Percentiles rank a stretch among this genome's conserved stretches.
These are phyloP conservation scores for Malurus alboscapulatus DNA, from an alignment of 2,113 vertebrate genomes.

Conservation along the genomic window DNA sequence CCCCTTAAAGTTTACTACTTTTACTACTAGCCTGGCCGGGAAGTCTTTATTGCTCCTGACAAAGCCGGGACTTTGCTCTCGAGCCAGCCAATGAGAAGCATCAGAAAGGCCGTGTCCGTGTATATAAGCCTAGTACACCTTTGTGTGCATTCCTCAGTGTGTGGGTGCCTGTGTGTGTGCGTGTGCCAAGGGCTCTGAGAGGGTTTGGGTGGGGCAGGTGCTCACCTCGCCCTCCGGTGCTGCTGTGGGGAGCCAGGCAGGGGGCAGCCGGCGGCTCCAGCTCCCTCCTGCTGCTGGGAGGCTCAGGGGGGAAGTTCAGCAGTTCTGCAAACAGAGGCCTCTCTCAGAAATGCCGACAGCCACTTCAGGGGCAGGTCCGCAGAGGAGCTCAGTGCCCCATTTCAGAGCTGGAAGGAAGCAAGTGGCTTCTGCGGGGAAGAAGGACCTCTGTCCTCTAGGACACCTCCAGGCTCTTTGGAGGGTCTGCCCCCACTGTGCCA, in stretches of 20 bases:
- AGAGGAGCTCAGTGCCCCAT: not conserved
- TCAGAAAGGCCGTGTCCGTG: not conserved
- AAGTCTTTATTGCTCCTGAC: not conserved
- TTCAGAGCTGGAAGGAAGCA: not conserved
- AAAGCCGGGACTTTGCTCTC: not conserved
- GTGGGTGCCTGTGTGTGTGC: not conserved
- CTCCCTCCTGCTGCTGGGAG: not conserved
- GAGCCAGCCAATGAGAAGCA: not conserved
- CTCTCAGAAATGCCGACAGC: not conserved
- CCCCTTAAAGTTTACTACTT: constrained; percentile 44
- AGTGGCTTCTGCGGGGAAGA: not conserved
- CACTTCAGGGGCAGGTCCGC: constrained; percentile 11
- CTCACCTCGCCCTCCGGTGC: not conserved
- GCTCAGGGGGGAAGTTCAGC: not conserved
- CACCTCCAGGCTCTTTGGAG: not conserved
- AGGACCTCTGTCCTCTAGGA: not conserved
- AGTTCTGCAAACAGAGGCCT: constrained; percentile 35
- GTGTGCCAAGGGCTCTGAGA: not conserved
- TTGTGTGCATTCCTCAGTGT: not conserved
- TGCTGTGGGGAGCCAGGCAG: not conserved
- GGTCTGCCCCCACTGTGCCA: not conserved
- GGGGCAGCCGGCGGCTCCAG: not conserved
- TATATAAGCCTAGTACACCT: not conserved
- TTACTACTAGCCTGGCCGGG: constrained; percentile 16
- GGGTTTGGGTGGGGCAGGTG: not conserved